Percentiles rank a stretch among this genome's conserved stretches.
Conservation (phyloP, 1,140 invertebrate genomes). For the Hyles vespertilio region DNA sequence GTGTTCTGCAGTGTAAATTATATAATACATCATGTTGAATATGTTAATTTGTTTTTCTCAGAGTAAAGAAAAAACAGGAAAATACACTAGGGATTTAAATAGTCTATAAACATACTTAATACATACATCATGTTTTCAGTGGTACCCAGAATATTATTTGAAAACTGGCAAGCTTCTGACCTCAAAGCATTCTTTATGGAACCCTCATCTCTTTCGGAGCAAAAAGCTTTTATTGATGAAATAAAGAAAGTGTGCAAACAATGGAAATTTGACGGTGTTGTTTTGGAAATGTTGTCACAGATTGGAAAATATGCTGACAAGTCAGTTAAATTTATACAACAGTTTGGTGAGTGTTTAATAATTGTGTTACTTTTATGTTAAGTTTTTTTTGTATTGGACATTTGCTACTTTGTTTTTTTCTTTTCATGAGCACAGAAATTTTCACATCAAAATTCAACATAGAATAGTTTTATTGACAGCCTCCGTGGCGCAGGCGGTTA, state of each 20-base stretch:
- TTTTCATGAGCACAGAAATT: too few relatives aligned
- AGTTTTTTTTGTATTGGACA: neutral
- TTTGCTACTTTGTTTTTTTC: too few relatives aligned
- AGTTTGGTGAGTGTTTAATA: slow-evolving; percentile 73
- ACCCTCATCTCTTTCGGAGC: slow-evolving; percentile 75
- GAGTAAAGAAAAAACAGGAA: too few relatives aligned
- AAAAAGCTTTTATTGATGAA: slow-evolving; percentile 77
- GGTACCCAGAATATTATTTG: slow-evolving; percentile 90
- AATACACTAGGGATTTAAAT: too few relatives aligned
- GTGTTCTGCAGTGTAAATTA: too few relatives aligned
- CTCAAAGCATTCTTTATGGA: slow-evolving; percentile 79
- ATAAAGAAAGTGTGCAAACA: slow-evolving; percentile 79
- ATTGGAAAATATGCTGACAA: slow-evolving; percentile 81
- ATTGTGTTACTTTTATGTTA: slow-evolving; percentile 1
- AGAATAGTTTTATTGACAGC: too few relatives aligned
- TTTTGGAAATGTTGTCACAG: slow-evolving; percentile 93
- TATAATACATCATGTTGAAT: too few relatives aligned
- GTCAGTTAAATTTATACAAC: slow-evolving; percentile 79
- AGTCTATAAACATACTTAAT: too few relatives aligned
- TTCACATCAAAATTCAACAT: too few relatives aligned
- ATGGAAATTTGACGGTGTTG: slow-evolving; percentile 88
- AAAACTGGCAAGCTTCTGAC: slow-evolving; percentile 86
- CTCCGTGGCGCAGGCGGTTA: too few relatives aligned
- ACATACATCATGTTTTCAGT: slow-evolving; percentile 71
- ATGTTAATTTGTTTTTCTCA: too few relatives aligned